Base-by-base conservation (phyloP, 1,140 invertebrate genomes). In the Ruditapes philippinarum region DNA sequence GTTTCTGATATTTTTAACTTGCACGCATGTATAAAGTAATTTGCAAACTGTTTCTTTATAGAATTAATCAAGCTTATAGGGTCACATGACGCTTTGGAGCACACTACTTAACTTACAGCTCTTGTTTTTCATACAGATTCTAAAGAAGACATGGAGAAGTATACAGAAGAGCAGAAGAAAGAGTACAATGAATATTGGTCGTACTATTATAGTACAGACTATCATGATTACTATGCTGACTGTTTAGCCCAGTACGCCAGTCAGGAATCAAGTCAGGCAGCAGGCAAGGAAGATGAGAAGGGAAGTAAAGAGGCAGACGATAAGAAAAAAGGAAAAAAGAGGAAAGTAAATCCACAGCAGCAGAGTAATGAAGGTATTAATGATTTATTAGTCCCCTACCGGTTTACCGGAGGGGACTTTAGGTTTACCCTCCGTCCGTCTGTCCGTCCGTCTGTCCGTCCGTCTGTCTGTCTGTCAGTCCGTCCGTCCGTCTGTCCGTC, bases 161-260 rank as follows among this genome's bases (percentile, higher is more conserved):
- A 90, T 31, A 84, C 51, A 38, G 74, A 88, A 33, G 80, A 92
- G 42, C 85, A 89, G 65, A 86, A 89, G 49, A 74, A 92, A 42
- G 83, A 92, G 45, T 91, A 91, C 82, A 76, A 90, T 25, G 74
- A 93, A 31, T 92, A 92, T 60, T 94, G 91, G 79, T 57, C 90
- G 28, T 90, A 94, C 68, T 94, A 94, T 74, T 92, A 94, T 76
- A 86, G 83, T 33, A 91, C 90, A 40, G 92, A 94, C 62, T 86
- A 90, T 82, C 54, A 91, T 22, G 70, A 93, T 31, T 88, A 86
- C 36, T 74, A 89, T 38, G 85, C 65, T 57, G 80, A 91, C 45
- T 89, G 80, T 42, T 60, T 88, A 60, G 74, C 85, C 11, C 60
- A 76, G 42, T 80, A 79, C 70, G 76, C 7, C 7, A n/a, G 12